These are phyloP conservation scores for Perizoma affinitatum DNA, from an alignment of 2,888 invertebrate species.

Conservation along the genomic window DNA sequence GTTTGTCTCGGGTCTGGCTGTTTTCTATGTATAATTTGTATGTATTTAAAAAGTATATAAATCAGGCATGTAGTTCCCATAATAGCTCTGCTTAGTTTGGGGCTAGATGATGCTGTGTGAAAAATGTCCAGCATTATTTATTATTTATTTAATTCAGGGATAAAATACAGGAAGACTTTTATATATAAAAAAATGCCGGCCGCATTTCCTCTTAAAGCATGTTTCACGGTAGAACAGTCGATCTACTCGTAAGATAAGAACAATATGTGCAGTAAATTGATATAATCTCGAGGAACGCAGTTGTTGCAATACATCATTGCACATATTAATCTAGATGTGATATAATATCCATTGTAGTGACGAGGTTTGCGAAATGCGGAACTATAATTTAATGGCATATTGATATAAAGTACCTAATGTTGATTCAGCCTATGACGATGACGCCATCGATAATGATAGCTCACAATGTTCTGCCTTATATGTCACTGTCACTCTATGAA, in stretches of 20 bases:
- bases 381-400: constrained; percentile 51
- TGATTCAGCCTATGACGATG: constrained; percentile 55
- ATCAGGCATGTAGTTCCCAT: no score
- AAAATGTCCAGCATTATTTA: no score
- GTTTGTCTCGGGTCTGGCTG: no score
- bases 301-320: constrained; percentile 41
- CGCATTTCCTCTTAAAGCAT: constrained; percentile 21
- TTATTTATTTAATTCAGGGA: no score
- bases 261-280: constrained; percentile 42
- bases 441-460: constrained; percentile 52
- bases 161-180: no score
- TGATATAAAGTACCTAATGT: constrained; percentile 48
- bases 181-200: no score
- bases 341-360: constrained; percentile 8
- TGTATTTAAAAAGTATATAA: no score
- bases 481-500: no score
- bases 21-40: no score
- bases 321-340: constrained; percentile 36
- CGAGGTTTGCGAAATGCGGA: constrained; percentile 52
- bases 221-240: constrained; percentile 39
- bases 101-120: no score
- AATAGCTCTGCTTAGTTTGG: no score
- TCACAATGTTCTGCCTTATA: constrained; percentile 29
- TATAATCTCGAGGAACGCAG: constrained; percentile 43
- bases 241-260: constrained; percentile 45